A percentile compares a stretch with the other conserved stretches of the same genome.
phyloP scores from a whole-genome alignment of 2,888 invertebrate species.

The Chalcosyrphus nemorum region DNA sequence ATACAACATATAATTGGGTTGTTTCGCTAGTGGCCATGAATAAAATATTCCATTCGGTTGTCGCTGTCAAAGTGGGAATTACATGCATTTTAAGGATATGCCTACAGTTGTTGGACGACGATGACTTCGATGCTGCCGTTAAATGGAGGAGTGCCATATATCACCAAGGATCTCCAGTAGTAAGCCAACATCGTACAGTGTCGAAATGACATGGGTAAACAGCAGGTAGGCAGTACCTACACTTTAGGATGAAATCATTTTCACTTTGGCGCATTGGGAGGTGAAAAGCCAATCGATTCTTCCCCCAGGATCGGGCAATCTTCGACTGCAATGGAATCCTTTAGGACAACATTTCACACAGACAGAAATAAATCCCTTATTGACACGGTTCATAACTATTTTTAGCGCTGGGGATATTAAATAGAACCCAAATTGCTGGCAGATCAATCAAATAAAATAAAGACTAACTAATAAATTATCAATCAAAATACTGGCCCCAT shows the following conservation, averaged over 20 bases:
- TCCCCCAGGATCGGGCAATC: not conserved
- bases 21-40: conserved; percentile 72
- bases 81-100: conserved; percentile 68
- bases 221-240: conserved; percentile 43
- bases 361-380: not conserved
- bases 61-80: conserved; percentile 67
- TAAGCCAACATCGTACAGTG: not conserved
- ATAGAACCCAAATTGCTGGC: not conserved
- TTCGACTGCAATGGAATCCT: not conserved
- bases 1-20: conserved; percentile 64
- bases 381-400: not conserved
- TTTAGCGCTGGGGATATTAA: not conserved
- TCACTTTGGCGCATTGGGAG: conserved; percentile 28
- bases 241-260: conserved; percentile 60
- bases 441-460: not conserved
- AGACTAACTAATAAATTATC: conserved; percentile 35
- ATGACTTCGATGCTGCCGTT: not conserved
- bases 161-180: conserved; percentile 17
- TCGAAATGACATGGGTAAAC: conserved; percentile 56
- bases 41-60: conserved; percentile 69
- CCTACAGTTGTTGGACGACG: not conserved
- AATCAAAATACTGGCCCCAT: conserved; percentile 11
- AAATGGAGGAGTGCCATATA: conserved; percentile 3
- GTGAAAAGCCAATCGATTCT: not conserved
- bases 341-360: not conserved